These are phyloP conservation scores for Choloepus hoffmanni DNA, from an alignment of 2,113 vertebrate species.

Conservation along the genomic window DNA sequence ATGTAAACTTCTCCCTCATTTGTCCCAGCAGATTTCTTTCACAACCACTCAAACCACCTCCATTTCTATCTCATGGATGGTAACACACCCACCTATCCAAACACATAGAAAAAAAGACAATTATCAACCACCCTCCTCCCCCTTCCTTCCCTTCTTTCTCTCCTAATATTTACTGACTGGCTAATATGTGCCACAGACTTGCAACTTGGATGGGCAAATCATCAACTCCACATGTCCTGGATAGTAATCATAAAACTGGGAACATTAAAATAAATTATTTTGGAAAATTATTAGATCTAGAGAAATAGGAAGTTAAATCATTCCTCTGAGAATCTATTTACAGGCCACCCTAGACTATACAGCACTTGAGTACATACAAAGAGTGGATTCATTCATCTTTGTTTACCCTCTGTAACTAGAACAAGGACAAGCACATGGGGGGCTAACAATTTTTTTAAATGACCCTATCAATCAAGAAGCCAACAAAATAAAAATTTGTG, in stretches of 20 bases:
- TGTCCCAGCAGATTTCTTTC: not conserved
- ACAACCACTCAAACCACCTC: not conserved
- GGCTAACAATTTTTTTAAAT: not conserved
- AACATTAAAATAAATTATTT: not conserved
- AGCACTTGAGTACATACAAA: not conserved
- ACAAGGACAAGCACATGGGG: not conserved
- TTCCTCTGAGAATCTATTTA: not conserved
- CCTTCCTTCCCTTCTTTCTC: not conserved
- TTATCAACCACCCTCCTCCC: not conserved
- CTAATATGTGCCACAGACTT: not conserved
- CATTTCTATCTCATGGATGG: not conserved
- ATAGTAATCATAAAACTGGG: not conserved
- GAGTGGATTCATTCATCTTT: not conserved
- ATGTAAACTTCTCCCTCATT: not conserved
- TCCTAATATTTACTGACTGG: not conserved
- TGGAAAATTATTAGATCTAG: not conserved
- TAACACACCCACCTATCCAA: accelerated
- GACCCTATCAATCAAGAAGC: not conserved
- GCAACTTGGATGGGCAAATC: not conserved
- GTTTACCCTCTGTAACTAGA: not conserved
- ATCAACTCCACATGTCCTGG: not conserved
- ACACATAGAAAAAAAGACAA: not conserved
- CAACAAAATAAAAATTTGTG: not conserved
- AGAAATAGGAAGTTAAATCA: not conserved
- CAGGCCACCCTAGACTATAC: not conserved